Conservation (phyloP, 2,797 vertebrate species). For the Acanthopagrus latus region DNA sequence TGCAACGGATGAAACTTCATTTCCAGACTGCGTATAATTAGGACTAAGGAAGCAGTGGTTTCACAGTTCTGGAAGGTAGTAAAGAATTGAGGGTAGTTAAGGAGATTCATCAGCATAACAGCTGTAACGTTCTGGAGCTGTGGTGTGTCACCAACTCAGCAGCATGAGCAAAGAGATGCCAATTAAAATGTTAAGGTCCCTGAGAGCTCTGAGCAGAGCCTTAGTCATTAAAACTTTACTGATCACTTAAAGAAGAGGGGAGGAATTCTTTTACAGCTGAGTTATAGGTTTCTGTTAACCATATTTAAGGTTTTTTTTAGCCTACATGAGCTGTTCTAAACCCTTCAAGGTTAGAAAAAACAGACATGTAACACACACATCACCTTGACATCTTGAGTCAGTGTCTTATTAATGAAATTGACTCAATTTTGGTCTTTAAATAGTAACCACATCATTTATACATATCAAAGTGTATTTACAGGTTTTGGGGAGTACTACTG, state of each 20-base stretch:
- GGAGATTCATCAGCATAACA: slow-evolving; percentile 17
- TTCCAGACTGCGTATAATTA: slow-evolving; percentile 27
- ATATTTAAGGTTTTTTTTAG: slow-evolving; percentile 35
- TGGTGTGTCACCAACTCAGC: neutral
- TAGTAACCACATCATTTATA: too few species aligned
- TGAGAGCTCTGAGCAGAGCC: slow-evolving; percentile 22
- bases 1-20: neutral
- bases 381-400: neutral
- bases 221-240: slow-evolving; percentile 34
- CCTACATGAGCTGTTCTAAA: slow-evolving; percentile 6
- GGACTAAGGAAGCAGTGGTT: slow-evolving; percentile 3
- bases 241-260: slow-evolving; percentile 26
- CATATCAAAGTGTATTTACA: too few species aligned
- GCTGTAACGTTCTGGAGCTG: slow-evolving; percentile 10
- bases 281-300: slow-evolving; percentile 1
- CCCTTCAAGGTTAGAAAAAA: neutral
- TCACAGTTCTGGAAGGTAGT: slow-evolving; percentile 4
- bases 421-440: too few species aligned
- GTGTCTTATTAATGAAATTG: too few species aligned
- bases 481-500: too few species aligned
- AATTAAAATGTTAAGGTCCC: slow-evolving; percentile 33
- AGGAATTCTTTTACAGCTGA: neutral
- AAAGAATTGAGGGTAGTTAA: neutral
- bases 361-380: neutral
- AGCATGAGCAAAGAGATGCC: slow-evolving; percentile 23